These are phyloP conservation scores for Erpobdella octoculata DNA, from an alignment of 2,888 invertebrate genomes.

Conservation along the genomic window DNA sequence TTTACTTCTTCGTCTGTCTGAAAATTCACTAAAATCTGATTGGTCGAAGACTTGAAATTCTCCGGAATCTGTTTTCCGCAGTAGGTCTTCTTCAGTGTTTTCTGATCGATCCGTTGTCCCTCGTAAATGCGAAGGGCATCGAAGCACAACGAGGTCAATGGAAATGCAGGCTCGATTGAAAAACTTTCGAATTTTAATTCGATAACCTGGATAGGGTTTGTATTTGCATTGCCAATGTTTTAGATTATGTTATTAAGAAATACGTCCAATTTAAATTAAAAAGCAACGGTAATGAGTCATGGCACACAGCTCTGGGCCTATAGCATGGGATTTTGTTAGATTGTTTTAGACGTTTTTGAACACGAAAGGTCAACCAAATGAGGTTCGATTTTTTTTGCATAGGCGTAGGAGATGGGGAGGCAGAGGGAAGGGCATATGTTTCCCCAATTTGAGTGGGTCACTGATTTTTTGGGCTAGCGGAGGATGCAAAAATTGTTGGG, in stretches of 20 bases:
- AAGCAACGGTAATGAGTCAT: no score
- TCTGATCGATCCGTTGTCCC: not conserved
- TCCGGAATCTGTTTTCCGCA: constrained; percentile 26
- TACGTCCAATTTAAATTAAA: not conserved
- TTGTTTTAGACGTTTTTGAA: no score
- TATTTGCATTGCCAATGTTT: not conserved
- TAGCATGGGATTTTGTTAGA: no score
- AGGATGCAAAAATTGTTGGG: no score
- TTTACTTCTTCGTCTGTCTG: constrained; percentile 22
- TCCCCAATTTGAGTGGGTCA: no score
- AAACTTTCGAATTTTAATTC: constrained; percentile 26
- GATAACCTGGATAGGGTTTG: constrained; percentile 3
- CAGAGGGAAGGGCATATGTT: no score
- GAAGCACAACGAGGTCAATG: constrained; percentile 22
- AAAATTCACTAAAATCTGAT: constrained; percentile 31
- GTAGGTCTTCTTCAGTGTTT: constrained; percentile 12
- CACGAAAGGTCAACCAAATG: no score
- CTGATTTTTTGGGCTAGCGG: no score
- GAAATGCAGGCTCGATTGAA: constrained; percentile 27
- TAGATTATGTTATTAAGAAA: not conserved
- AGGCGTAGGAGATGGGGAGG: no score
- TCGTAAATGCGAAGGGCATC: constrained; percentile 26
- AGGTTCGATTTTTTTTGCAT: no score
- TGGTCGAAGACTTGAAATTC: constrained; percentile 27
- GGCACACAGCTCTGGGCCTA: no score